Base-by-base conservation (phyloP, 2,113 vertebrate species). In the Ammodytes dubius region DNA sequence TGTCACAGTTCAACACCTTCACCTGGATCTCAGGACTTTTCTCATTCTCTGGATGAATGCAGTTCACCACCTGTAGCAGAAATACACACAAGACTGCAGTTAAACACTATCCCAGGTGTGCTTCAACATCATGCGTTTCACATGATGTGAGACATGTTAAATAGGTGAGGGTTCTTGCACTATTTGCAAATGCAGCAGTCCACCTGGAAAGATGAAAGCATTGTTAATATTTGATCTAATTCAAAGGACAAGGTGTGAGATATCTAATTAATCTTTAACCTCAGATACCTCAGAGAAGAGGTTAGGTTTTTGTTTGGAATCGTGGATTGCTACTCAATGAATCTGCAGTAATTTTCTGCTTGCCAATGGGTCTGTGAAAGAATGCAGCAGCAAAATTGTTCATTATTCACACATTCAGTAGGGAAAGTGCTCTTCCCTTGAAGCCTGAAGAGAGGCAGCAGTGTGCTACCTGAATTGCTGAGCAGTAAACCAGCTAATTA, bases 1-100 rank as follows among this genome's bases (percentile, higher is more conserved):
- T 99, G 93, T 99, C 98, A 0, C 98, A 99, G 89, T 99, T 99
- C 67, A 99, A 93, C 63, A 96, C 97, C 95, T 99, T 99, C 82
- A 98, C 98, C 0, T 98, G 98, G 87, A 99, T 96, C 95, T 99
- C 98, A 0, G 97, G 94, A 66, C 97, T 99, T 93, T 98, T 99
- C 92, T 96, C 96, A 0, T 96, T 99, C 90, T 99, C 98, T 0
- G 98, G 98, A 82, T 98, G 99, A 88, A 99, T 96, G 4, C 98
- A 99, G 93, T 98, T 99, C 85, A 98, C 95, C 78, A 99, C 97
- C 98, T 99, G 89, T 1, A 37, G 12, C 45, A 70, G n/a, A 79
- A 70, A 82, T 4, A 82, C 3, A 46, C 37, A 83, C 54, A 74
- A 15, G 4, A 45, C 5, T 0, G 6, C 12, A 6, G 45, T 14